A percentile compares a stretch with the other conserved stretches of the same genome.
Evolutionary conservation across 2,888 invertebrate genomes (phyloP).

Genomic region (Drosophila kambysellisi): DNA sequence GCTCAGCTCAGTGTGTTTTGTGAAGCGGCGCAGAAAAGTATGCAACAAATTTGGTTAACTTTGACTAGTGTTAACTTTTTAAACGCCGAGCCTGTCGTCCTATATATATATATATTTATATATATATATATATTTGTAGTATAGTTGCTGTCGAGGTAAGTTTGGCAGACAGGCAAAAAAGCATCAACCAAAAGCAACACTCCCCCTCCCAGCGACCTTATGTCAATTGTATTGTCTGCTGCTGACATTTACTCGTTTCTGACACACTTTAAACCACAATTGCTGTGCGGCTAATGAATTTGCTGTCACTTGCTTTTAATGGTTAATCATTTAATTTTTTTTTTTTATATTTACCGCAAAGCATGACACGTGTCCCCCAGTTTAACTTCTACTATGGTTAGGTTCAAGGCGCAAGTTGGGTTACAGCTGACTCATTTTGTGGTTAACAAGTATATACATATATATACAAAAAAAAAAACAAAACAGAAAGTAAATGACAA

Average conservation of each 20-base stretch:
- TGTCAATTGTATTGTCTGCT: constrained; percentile 43
- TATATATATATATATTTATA: neutral
- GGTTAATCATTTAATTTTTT: constrained; percentile 39
- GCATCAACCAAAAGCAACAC: neutral
- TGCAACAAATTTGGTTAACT: constrained; percentile 80
- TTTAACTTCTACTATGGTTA: neutral
- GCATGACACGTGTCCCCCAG: neutral
- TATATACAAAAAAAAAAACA: neutral
- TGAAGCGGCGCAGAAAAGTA: constrained; percentile 75
- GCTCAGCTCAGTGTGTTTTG: constrained; percentile 67
- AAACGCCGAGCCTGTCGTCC: constrained; percentile 49
- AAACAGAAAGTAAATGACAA: neutral
- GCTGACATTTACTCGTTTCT: constrained; percentile 33
- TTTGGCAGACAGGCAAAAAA: constrained; percentile 19
- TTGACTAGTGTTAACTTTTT: constrained; percentile 78
- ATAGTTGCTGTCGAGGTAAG: constrained; percentile 40
- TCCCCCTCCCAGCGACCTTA: neutral
- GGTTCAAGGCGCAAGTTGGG: neutral
- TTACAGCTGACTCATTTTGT: neutral
- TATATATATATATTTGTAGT: neutral
- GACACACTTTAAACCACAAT: constrained; percentile 50
- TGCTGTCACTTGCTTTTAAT: constrained; percentile 52
- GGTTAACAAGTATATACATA: neutral
- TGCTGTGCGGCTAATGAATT: constrained; percentile 56
- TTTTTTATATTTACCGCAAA: constrained; percentile 7